These are phyloP conservation scores for Lepilemur ruficaudatus DNA, from an alignment of 2,797 vertebrate genomes.

Conservation along the genomic window DNA sequence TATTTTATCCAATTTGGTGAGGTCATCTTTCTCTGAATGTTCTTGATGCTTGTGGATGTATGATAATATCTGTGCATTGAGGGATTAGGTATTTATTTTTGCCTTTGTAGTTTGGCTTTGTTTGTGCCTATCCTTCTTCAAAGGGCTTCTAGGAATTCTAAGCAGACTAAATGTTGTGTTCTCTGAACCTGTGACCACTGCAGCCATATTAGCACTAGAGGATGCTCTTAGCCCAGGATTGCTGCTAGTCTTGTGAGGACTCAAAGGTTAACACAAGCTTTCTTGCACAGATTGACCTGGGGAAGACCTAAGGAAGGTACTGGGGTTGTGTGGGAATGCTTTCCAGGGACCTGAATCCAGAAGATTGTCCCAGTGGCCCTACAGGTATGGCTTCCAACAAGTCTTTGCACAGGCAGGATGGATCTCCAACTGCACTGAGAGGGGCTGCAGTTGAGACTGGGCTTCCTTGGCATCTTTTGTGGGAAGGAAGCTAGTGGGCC, in stretches of 20 bases:
- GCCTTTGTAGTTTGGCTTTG: not conserved
- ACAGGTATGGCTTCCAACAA: not conserved
- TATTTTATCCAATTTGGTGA: not conserved
- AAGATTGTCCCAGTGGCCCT: not conserved
- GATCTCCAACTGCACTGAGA: not conserved
- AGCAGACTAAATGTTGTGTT: not conserved
- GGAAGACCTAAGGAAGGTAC: not conserved
- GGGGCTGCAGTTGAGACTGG: not conserved
- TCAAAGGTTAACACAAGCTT: not conserved
- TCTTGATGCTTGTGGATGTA: not conserved
- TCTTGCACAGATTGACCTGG: not conserved
- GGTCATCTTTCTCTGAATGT: not conserved
- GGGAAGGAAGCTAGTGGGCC: not conserved
- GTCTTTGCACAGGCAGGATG: not conserved
- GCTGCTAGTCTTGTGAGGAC: not conserved
- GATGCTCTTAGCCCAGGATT: not conserved
- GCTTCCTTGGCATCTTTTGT: not conserved
- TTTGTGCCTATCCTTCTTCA: not conserved
- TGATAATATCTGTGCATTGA: not conserved
- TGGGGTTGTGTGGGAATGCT: not conserved
- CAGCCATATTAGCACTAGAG: not conserved
- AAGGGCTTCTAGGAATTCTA: not conserved
- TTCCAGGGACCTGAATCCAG: not conserved
- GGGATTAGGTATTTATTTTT: not conserved
- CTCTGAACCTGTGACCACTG: not conserved